Conservation (phyloP, 2,113 vertebrate species). For the Dipodomys spectabilis region DNA sequence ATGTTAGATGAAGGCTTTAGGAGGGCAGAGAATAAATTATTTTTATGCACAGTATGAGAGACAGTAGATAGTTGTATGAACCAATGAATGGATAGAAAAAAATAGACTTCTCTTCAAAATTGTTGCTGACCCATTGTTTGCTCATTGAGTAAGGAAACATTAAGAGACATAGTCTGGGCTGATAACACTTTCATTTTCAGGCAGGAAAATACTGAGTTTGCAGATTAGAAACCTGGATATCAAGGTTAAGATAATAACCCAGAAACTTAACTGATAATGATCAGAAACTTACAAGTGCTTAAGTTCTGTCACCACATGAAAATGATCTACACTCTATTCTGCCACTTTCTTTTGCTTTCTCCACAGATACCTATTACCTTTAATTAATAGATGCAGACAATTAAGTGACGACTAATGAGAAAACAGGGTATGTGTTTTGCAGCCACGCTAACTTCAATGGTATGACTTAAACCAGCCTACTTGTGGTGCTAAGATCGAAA, state of each 20-base stretch:
- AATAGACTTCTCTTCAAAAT: not conserved
- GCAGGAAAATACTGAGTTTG: not conserved
- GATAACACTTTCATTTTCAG: conserved; percentile 16
- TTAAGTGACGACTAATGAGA: conserved; percentile 34
- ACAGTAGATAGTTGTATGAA: not conserved
- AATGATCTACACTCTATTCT: conserved; percentile 57
- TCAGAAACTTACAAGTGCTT: conserved; percentile 51
- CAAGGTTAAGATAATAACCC: conserved; percentile 45
- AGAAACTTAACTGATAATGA: conserved; percentile 15
- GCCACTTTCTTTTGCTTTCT: conserved; percentile 43
- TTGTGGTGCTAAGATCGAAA: conserved; percentile 42
- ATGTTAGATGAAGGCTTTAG: not conserved
- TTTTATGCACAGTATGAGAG: not conserved
- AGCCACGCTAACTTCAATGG: not conserved
- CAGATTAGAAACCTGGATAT: conserved; percentile 11
- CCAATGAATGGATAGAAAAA: not conserved
- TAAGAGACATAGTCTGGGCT: not conserved
- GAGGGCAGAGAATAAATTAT: not conserved
- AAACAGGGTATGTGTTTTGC: not conserved
- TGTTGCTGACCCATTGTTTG: not conserved
- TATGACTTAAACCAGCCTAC: not conserved
- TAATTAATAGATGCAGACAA: conserved; percentile 49
- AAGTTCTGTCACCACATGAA: conserved; percentile 41
- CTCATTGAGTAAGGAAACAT: not conserved
- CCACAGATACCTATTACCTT: conserved; percentile 52